Conservation (phyloP, 2,797 vertebrate species). For the Acipenser transmontanus region DNA sequence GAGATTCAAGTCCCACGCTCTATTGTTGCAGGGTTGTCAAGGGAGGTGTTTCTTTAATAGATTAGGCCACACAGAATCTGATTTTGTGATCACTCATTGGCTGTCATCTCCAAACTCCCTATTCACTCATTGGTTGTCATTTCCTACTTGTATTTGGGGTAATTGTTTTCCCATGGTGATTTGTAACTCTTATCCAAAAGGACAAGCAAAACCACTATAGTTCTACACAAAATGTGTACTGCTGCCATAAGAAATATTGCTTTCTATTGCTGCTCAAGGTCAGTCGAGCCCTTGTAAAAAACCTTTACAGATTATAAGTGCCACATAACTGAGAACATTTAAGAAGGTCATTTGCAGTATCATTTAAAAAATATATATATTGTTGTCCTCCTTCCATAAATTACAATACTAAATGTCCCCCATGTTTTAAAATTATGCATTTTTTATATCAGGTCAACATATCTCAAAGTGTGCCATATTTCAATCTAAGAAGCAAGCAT, state of each 20-base stretch:
- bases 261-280: conserved; percentile 29
- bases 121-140: conserved; percentile 18
- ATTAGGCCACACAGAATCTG: conserved; percentile 27
- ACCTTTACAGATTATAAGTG: conserved; percentile 25
- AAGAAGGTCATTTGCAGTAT: too few species aligned
- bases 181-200: conserved; percentile 14
- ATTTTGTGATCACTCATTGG: conserved; percentile 37
- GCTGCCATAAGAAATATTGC: conserved; percentile 19
- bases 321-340: too few species aligned
- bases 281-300: conserved; percentile 37
- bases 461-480: too few species aligned
- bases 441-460: too few species aligned
- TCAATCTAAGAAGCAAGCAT: too few species aligned
- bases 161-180: neutral
- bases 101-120: conserved; percentile 25
- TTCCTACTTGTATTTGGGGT: conserved; percentile 8
- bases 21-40: conserved; percentile 21
- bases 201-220: conserved; percentile 18
- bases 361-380: too few species aligned
- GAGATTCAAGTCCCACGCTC: conserved; percentile 17
- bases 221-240: conserved; percentile 30
- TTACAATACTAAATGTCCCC: too few species aligned
- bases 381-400: too few species aligned
- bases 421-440: too few species aligned
- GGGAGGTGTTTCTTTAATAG: conserved; percentile 22